These are phyloP conservation scores for Petrocephalus sullivani DNA, from an alignment of 2,797 vertebrate species.

Conservation along the genomic window DNA sequence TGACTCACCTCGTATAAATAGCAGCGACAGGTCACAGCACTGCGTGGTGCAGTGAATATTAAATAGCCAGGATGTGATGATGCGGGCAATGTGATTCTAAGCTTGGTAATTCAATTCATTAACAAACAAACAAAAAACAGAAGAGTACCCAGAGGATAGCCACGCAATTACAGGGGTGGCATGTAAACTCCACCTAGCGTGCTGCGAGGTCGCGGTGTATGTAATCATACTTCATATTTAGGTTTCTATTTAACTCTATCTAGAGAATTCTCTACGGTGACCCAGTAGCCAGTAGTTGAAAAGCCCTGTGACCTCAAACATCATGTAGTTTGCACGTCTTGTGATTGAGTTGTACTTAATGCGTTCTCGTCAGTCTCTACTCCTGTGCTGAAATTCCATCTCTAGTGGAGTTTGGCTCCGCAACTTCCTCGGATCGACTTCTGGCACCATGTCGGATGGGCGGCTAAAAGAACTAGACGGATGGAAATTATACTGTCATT, in stretches of 20 bases:
- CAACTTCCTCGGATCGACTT: not conserved
- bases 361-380: not conserved
- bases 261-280: not conserved
- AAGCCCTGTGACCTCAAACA: not conserved
- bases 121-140: not conserved
- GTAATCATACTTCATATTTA: not conserved
- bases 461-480: not conserved
- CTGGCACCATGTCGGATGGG: not conserved
- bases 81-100: not conserved
- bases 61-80: not conserved
- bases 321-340: not conserved
- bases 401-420: not conserved
- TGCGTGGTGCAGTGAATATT: not conserved
- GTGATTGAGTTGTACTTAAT: not conserved
- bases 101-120: not conserved
- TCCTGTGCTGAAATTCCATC: not conserved
- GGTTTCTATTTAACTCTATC: not conserved
- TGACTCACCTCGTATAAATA: not conserved
- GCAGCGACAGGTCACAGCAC: not conserved
- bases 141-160: not conserved
- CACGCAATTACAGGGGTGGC: not conserved
- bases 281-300: not conserved
- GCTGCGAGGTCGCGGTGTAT: not conserved
- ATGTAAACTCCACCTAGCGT: not conserved
- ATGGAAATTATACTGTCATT: not conserved